These are phyloP conservation scores for Phaenicophaeus curvirostris DNA, from an alignment of 2,797 vertebrate species.

Conservation along the genomic window DNA sequence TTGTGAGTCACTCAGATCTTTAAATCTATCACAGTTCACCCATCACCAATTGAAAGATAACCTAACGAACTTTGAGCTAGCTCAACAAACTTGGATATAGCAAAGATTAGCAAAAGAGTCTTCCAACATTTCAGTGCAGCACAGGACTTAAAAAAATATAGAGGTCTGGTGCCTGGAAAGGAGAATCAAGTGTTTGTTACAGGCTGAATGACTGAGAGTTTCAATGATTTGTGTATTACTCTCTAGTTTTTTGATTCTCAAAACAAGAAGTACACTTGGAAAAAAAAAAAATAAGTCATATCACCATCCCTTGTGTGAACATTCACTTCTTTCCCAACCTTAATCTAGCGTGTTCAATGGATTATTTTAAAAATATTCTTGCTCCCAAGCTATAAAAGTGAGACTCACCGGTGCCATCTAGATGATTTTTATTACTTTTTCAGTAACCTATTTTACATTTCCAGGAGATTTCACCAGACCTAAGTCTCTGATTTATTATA, in stretches of 20 bases:
- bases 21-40: not conserved
- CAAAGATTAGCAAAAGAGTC: not conserved
- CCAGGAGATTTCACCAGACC: not conserved
- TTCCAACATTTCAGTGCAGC: not conserved
- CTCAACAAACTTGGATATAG: not conserved
- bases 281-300: not conserved
- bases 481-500: not conserved
- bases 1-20: not conserved
- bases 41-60: constrained; percentile 1
- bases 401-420: not conserved
- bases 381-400: not conserved
- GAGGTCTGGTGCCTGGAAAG: not conserved
- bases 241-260: not conserved
- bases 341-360: not conserved
- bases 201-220: not conserved
- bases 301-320: not conserved
- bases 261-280: not conserved
- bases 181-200: not conserved
- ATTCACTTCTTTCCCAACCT: not conserved
- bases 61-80: not conserved
- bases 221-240: not conserved
- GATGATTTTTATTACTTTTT: not conserved
- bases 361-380: constrained; percentile 12
- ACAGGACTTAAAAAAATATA: not conserved
- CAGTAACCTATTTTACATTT: not conserved